Evolutionary conservation across 2,888 invertebrate genomes (phyloP), one percentile per base, ranked within the genome.

Genomic region (Cerceris ruficornis): DNA sequence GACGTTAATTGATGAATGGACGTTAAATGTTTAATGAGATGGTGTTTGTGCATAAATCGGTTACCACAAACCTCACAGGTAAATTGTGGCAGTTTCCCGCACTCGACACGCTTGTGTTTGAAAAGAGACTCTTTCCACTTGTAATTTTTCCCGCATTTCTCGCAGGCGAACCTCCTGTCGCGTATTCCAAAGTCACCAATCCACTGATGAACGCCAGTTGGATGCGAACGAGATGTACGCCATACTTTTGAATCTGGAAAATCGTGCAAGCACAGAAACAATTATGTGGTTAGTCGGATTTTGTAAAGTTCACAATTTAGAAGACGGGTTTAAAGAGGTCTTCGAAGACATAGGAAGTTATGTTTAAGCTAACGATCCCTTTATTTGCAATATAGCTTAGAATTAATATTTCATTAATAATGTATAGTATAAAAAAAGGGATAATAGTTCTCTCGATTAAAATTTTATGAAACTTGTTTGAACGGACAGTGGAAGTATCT

Each of bases 41-140:
- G 93, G 84, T 93, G 94, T 75, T 93, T 94, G 80, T 93, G 93
- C 89, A 93, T 93, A 82, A 93, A 93, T 57, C 89, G 89, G 72
- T 92, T 88, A 39, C 87, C 89, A 78, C 93, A 93, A 46, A 89
- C 70, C 6, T 88, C 83, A 79, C 93, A 93, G 58, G 75, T 77
- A 77, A 91, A 92, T 61, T 88, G 88, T 4, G 92, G 92, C 7
- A 79, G 72, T 64, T 90, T 91, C 7, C 90, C 90, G 70, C 91
- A 92, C 69, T 92, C 91, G 68, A 90, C 83, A 17, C 90, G 87
- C 9, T 77, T 81, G 78, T 92, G 92, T 78, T 91, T 90, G 49
- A 86, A 81, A 54, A 92, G 79, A 2, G 90, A 90, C 54, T 88
- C 89, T 77, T 88, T 90, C 88, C 90, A 90, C 69, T 87, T 89